These are phyloP conservation scores for Mastomys natalensis DNA, from an alignment of 2,113 vertebrate genomes.

Conservation along the genomic window DNA sequence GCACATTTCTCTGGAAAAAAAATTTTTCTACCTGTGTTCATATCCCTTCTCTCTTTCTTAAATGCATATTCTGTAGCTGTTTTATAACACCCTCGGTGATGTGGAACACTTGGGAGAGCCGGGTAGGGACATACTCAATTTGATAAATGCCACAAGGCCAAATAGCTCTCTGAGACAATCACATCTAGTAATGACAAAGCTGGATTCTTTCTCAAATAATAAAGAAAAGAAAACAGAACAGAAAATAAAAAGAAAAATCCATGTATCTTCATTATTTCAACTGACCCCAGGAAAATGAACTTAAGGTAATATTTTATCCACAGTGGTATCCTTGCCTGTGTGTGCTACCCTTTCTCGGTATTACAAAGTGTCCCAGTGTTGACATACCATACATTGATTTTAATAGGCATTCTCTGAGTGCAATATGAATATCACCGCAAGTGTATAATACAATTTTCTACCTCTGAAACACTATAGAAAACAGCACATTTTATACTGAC, in stretches of 20 bases:
- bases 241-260: not conserved
- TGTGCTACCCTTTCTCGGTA: constrained; percentile 77
- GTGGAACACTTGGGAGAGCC: not conserved
- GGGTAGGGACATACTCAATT: not conserved
- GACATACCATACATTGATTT: constrained; percentile 89
- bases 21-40: not conserved
- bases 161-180: not conserved
- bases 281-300: not conserved
- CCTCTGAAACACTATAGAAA: constrained; percentile 86
- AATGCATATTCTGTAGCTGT: not conserved
- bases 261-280: constrained; percentile 47
- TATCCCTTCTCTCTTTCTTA: not conserved
- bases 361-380: constrained; percentile 83
- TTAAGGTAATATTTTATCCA: constrained; percentile 70
- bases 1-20: not conserved
- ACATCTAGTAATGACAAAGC: not conserved
- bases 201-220: constrained; percentile 11
- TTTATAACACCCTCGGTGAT: fast-evolving
- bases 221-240: not conserved
- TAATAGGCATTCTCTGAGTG: constrained; percentile 88
- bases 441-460: constrained; percentile 88
- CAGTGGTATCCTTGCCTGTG: constrained; percentile 74
- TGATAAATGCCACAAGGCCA: constrained; percentile 32
- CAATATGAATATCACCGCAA: constrained; percentile 87
- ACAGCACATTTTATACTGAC: constrained; percentile 87